Base-by-base conservation (phyloP, 2,113 vertebrate genomes). In the Cyanoramphus novaezelandiae region DNA sequence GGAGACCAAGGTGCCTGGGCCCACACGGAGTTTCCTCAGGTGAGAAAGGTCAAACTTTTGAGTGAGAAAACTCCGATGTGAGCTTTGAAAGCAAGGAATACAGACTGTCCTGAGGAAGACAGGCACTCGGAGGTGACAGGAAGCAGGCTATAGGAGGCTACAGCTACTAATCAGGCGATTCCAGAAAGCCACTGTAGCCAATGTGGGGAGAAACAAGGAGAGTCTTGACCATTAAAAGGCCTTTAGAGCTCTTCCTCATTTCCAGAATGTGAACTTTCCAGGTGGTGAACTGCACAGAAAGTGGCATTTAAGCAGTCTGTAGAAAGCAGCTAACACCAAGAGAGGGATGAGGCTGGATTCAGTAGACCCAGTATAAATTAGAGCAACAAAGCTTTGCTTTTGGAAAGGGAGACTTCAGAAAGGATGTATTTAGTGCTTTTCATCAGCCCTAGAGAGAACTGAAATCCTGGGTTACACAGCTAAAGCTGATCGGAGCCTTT, bases 211-310 rank as follows among this genome's bases (percentile, higher is more conserved):
- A 89, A 72, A 28, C 25, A 43, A 75, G 19, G 37, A 53, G 20
- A 57, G 43, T 37, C 20, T 19, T 69, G 75, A 75, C 43, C 46
- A 62, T 29, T 0, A 49, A 21, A 50, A 74, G 7, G 18, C 27
- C 53, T 86, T 50, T 69, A 57, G 27, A 84, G 55, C 44, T 86
- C 18, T 43, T 71, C 41, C 75, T 72, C 33, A 3, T 46, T 65
- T 46, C 16, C n/a, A 65, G 24, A 75, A 71, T 35, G 57, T 23
- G 57, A 59, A 24, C 33, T 35, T 35, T 59, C 62, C 55, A 43
- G n/a, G 29, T 17, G 37, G 7, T 1, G 1, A 72, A 68, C 25
- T 0, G 3, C 63, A 17, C 3, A 28, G 31, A 75, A 44, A 21
- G 67, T 1, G 1, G 59, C 71, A 82, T 35, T 44, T 49, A 27